Percentiles rank a stretch among this genome's conserved stretches.
Evolutionary conservation across 2,888 invertebrate species (phyloP).

Genomic region (Leptopilina syphax): DNA sequence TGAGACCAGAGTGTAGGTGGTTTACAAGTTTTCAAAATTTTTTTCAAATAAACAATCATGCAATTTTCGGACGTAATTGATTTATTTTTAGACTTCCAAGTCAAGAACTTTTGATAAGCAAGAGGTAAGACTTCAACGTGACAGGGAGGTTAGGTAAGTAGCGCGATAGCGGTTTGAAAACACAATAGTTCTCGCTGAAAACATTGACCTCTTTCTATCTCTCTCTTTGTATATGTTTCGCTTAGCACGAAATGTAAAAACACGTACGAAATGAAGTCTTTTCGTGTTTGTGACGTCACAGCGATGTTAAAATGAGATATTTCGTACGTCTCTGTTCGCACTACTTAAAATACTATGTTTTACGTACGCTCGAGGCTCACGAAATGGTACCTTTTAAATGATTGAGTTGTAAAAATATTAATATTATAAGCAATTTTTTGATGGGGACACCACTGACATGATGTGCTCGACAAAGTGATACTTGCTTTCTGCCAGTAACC

Average conservation of each 20-base stretch:
- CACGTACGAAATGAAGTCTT: not conserved
- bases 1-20: not conserved
- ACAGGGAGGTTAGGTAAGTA: not conserved
- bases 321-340: not conserved
- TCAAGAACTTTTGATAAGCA: not conserved
- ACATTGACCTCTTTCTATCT: not conserved
- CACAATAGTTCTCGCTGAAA: not conserved
- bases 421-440: too few species aligned
- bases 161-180: not conserved
- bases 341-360: not conserved
- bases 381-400: not conserved
- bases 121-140: too few species aligned
- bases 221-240: too few species aligned
- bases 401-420: constrained; percentile 13
- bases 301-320: not conserved
- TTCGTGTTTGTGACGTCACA: constrained; percentile 12
- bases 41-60: not conserved
- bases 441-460: too few species aligned
- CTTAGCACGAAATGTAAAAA: constrained; percentile 1
- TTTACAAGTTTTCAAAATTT: not conserved
- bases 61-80: not conserved
- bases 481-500: too few species aligned
- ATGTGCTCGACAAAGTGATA: too few species aligned
- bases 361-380: not conserved
- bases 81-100: not conserved